Conservation (phyloP, 2,888 invertebrate species). For the Siphonodentalium dalli region DNA sequence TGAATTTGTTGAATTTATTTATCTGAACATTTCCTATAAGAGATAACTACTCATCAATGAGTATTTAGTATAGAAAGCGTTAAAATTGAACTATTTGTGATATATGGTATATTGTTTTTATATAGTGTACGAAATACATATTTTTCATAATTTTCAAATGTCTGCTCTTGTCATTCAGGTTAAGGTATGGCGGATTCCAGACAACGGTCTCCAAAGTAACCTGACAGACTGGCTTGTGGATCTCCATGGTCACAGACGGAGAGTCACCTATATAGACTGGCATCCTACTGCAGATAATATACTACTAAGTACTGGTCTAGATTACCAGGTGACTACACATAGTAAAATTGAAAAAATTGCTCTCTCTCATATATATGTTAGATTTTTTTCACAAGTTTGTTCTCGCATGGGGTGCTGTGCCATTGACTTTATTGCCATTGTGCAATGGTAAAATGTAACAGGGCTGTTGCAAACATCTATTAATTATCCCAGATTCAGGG, state of each 20-base stretch:
- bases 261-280: constrained; percentile 93
- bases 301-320: constrained; percentile 81
- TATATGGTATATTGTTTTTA: too few species aligned
- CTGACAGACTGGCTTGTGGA: constrained; percentile 93
- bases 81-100: too few species aligned
- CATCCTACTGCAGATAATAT: constrained; percentile 96
- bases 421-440: background rate
- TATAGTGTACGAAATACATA: background rate
- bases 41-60: too few species aligned
- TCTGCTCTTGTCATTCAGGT: too few species aligned
- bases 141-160: background rate
- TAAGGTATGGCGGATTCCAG: constrained; percentile 96
- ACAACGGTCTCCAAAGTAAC: constrained; percentile 82
- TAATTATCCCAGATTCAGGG: too few species aligned
- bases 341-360: background rate
- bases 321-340: constrained; percentile 63
- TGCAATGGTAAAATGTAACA: too few species aligned
- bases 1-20: too few species aligned
- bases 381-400: background rate
- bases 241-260: constrained; percentile 87
- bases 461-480: too few species aligned
- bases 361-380: background rate
- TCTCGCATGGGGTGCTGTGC: background rate
- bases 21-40: too few species aligned
- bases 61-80: too few species aligned